Evolutionary conservation across 1,140 invertebrate genomes (phyloP).

Genomic region (Drosophila novamexicana): DNA sequence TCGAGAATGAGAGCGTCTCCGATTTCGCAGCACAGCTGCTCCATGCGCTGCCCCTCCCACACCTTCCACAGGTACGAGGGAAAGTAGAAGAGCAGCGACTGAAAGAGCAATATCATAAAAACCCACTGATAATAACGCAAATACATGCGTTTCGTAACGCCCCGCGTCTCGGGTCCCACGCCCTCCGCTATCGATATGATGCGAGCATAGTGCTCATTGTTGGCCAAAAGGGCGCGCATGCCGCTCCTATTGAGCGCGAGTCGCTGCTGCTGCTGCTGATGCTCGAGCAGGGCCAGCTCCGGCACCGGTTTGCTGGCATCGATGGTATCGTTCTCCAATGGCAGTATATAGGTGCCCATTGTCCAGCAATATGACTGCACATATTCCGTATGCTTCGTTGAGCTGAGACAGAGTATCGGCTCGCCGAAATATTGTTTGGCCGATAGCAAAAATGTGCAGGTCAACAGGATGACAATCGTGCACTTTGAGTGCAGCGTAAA

Average conservation of each 20-base stretch:
- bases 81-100: constrained; percentile 90
- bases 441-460: constrained; percentile 88
- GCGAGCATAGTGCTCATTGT: constrained; percentile 60
- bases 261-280: neutral
- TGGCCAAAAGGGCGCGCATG: constrained; percentile 50
- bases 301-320: neutral
- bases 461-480: constrained; percentile 88
- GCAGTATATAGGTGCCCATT: constrained; percentile 89
- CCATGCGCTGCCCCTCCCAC: constrained; percentile 89
- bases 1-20: constrained; percentile 77
- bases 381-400: constrained; percentile 85
- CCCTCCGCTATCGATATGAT: constrained; percentile 67
- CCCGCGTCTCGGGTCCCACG: constrained; percentile 62
- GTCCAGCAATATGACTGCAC: constrained; percentile 92
- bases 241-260: constrained; percentile 47
- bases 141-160: constrained; percentile 86
- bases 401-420: constrained; percentile 88
- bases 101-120: constrained; percentile 92
- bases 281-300: neutral
- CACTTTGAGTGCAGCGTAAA: constrained; percentile 89
- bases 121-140: constrained; percentile 96
- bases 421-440: constrained; percentile 90
- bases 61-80: constrained; percentile 91
- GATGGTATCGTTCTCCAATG: constrained; percentile 16
- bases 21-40: constrained; percentile 85